Conservation (phyloP, 2,888 invertebrate genomes). For the Phrixothrix hirtus region DNA sequence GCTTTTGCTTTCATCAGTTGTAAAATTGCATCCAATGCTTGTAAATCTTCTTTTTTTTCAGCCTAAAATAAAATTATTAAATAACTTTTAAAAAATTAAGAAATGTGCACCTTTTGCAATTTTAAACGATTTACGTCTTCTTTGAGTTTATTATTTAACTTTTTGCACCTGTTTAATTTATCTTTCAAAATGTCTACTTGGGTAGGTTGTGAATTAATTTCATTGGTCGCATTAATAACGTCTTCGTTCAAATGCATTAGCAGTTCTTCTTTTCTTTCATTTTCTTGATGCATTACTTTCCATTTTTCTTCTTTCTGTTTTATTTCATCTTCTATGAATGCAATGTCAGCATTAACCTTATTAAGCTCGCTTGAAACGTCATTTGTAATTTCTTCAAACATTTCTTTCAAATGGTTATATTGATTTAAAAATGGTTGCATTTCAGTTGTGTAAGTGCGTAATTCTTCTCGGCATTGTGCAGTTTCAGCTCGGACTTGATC, state of each 20-base stretch:
- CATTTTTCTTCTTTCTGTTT: slow-evolving; percentile 60
- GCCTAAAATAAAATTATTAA: slow-evolving; percentile 12
- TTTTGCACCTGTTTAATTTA: slow-evolving; percentile 66
- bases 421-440: slow-evolving; percentile 16
- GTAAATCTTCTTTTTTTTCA: slow-evolving; percentile 12
- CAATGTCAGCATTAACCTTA: slow-evolving; percentile 61
- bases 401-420: slow-evolving; percentile 25
- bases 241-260: slow-evolving; percentile 60
- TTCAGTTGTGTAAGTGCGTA: slow-evolving; percentile 17
- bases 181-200: slow-evolving; percentile 66
- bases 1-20: slow-evolving; percentile 13
- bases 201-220: slow-evolving; percentile 32
- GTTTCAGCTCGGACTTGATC: slow-evolving; percentile 32
- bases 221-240: slow-evolving; percentile 27
- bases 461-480: slow-evolving; percentile 33
- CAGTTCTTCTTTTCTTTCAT: slow-evolving; percentile 61
- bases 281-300: slow-evolving; percentile 61
- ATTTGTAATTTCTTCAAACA: slow-evolving; percentile 35
- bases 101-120: slow-evolving; percentile 23
- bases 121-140: slow-evolving; percentile 22
- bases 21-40: slow-evolving; percentile 13
- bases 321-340: slow-evolving; percentile 60
- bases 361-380: slow-evolving; percentile 55
- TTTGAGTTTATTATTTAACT: slow-evolving; percentile 19
- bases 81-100: not conserved